phyloP scores from a whole-genome alignment of 2,797 vertebrate genomes.

The Hirundo rustica region DNA sequence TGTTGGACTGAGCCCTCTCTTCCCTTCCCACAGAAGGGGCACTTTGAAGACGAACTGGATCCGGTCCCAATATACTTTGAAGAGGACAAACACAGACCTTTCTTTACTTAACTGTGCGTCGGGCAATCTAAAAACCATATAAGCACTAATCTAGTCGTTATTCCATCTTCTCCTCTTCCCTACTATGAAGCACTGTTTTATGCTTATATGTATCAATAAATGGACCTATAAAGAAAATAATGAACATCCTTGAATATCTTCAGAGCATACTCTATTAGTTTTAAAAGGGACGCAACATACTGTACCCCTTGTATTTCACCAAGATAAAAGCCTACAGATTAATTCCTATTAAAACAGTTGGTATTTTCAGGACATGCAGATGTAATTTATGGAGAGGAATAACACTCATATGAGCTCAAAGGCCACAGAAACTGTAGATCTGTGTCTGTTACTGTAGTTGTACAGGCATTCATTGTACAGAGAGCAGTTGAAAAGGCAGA shows the following conservation, averaged over 20 bases:
- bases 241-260: slow-evolving; percentile 51
- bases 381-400: slow-evolving; percentile 64
- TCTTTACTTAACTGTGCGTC: not conserved
- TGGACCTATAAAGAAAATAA: slow-evolving; percentile 67
- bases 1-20: not conserved
- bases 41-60: slow-evolving; percentile 44
- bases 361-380: slow-evolving; percentile 64
- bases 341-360: slow-evolving; percentile 70
- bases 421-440: slow-evolving; percentile 71
- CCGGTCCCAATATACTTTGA: slow-evolving; percentile 25
- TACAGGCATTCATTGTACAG: slow-evolving; percentile 72
- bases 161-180: not conserved
- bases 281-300: slow-evolving; percentile 38
- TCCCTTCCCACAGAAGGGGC: slow-evolving; percentile 6
- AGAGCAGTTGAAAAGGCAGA: slow-evolving; percentile 70
- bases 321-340: slow-evolving; percentile 52
- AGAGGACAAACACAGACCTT: slow-evolving; percentile 36
- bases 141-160: slow-evolving; percentile 34
- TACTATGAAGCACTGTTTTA: slow-evolving; percentile 46
- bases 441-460: slow-evolving; percentile 77
- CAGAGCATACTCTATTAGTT: slow-evolving; percentile 46
- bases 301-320: slow-evolving; percentile 46
- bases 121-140: slow-evolving; percentile 29
- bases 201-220: slow-evolving; percentile 59
- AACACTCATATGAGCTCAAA: slow-evolving; percentile 65